These are phyloP conservation scores for Saxidomus purpurata DNA, from an alignment of 1,140 invertebrate genomes.

Conservation along the genomic window DNA sequence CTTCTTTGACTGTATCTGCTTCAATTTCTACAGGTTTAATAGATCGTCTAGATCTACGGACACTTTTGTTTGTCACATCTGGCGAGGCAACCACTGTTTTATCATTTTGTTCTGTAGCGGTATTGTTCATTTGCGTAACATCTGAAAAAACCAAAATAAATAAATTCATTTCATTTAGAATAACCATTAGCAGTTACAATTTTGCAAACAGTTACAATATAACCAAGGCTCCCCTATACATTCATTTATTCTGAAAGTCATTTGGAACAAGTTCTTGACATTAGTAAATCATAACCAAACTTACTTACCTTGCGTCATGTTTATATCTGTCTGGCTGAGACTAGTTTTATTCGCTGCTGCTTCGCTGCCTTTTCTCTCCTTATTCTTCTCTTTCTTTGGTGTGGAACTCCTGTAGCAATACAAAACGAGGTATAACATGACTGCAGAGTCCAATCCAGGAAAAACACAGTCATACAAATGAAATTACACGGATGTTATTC, in stretches of 20 bases:
- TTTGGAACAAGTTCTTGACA: no score
- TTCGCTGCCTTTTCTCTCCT: not conserved
- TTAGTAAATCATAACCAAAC: no score
- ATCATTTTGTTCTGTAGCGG: not conserved
- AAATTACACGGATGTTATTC: no score
- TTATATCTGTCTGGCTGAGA: not conserved
- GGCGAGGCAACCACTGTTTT: not conserved
- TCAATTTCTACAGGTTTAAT: not conserved
- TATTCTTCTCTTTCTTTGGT: slow-evolving; percentile 18
- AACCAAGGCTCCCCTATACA: no score
- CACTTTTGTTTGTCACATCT: not conserved
- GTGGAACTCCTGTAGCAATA: slow-evolving; percentile 36
- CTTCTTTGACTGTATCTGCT: not conserved
- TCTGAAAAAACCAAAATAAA: slow-evolving; percentile 14
- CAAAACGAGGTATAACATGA: not conserved
- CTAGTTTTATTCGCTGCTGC: not conserved
- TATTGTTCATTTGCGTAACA: not conserved
- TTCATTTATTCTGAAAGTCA: no score
- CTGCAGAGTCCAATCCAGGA: no score
- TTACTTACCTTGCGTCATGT: not conserved
- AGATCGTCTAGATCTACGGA: not conserved
- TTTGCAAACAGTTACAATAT: no score
- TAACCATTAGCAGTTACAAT: no score
- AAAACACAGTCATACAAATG: no score
- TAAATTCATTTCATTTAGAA: no score